Evolutionary conservation across 1,140 invertebrate species (phyloP), one percentile per base, ranked within the genome.

Genomic region (Sarcophaga peregrina): DNA sequence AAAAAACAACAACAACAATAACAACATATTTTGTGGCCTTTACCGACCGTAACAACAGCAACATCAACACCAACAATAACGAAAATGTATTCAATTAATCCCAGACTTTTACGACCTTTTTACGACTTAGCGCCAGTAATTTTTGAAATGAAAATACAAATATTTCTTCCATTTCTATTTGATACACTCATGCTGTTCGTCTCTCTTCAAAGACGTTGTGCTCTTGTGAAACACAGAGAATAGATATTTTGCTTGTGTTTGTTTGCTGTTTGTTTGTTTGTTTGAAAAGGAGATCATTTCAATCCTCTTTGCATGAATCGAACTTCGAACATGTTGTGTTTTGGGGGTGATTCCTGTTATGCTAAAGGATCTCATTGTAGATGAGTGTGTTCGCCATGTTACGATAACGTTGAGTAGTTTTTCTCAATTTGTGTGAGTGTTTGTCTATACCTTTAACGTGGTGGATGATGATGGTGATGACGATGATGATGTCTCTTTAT

Each of bases 101-200:
- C 62, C 6, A 8, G 84, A 85, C 83, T 84, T 88, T 89, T 89
- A 89, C 88, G 85, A 84, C 84, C 84, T 86, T 89, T 90, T 90
- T 89, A 90, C 87, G 88, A 90, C 88, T 88, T 90, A 87, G 86
- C 88, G 88, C 88, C 88, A 87, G 86, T 87, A 84, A 74, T 20
- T 20, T 72, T 20, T 13, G n/a, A 75, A 47, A 75, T 5, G 45
- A 47, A 58, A n/a, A 58, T 58, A 58, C 13, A 8, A 58, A n/a
- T 58, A 58, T 58, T 58, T 58, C 25, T 37, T 37, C 25, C 25
- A 37, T 37, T 37, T 37, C 25, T 37, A 37, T 37, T 37, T 37
- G 25, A 37, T 37, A 37, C 25, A 37, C 25, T 37, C 25, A 37
- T 37, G 25, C 25, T 37, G 25, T 37, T 37, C 4, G 25, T 37